These are phyloP conservation scores for Campoletis raptor DNA, from an alignment of 2,888 invertebrate genomes.

Conservation along the genomic window DNA sequence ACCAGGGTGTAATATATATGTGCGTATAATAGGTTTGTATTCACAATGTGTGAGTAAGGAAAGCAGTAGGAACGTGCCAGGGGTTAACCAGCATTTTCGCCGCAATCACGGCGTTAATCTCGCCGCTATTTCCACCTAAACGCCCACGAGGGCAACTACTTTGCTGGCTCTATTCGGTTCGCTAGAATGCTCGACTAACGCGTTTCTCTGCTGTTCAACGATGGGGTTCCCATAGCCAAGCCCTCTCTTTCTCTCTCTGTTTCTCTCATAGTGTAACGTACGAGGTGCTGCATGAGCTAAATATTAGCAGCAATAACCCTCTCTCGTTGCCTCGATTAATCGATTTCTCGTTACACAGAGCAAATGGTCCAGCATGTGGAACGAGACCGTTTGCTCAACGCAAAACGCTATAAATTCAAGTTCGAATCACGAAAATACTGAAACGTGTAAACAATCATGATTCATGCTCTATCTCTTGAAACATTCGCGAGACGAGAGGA, in stretches of 20 bases:
- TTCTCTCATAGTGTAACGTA: conserved; percentile 24
- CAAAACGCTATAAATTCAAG: conserved; percentile 31
- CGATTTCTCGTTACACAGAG: conserved; percentile 65
- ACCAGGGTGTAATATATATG: not conserved
- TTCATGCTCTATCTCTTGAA: conserved; percentile 25
- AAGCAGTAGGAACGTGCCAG: conserved; percentile 61
- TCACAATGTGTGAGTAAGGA: conserved; percentile 44
- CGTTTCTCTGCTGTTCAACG: conserved; percentile 38
- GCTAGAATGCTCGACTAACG: conserved; percentile 42
- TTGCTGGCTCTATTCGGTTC: conserved; percentile 42
- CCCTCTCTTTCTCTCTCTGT: conserved; percentile 22
- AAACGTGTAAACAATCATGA: conserved; percentile 48
- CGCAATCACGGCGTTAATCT: conserved; percentile 67
- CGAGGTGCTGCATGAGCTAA: conserved; percentile 48
- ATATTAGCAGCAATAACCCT: conserved; percentile 60
- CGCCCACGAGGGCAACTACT: conserved; percentile 56
- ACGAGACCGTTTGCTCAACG: conserved; percentile 13
- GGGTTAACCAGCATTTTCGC: conserved; percentile 66
- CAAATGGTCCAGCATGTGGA: conserved; percentile 45
- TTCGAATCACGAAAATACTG: conserved; percentile 43
- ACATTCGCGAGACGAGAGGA: not conserved
- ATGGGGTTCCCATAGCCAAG: conserved; percentile 10
- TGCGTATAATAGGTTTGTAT: conserved; percentile 38
- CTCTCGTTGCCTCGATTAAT: conserved; percentile 62
- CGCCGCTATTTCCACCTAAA: conserved; percentile 52